Base-by-base conservation (phyloP, 1,140 invertebrate genomes). In the Wasmannia auropunctata region DNA sequence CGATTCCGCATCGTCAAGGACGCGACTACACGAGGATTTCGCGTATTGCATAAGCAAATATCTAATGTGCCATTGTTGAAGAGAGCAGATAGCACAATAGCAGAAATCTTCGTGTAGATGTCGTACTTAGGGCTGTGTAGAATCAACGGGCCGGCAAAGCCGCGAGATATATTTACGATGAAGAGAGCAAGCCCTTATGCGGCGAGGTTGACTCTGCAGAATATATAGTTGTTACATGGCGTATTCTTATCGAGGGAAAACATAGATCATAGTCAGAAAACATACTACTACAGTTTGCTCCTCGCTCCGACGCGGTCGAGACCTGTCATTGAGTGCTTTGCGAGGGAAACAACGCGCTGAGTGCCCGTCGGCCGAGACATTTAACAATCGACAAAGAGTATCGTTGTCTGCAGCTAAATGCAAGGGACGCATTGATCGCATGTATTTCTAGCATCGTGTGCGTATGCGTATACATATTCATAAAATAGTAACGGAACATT, bases 161-260 rank as follows among this genome's bases (percentile, higher is more conserved):
- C 43, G 10, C 22, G 19, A 14, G 7, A 37, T 46, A 83, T 72
- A 83, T 58, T 83, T 83, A 58, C 5, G 51, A 74, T 14, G 67
- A 60, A 74, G 79, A 46, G 46, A 83, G 37, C 37, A 25, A 83
- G 51, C 22, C 51, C 65, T 72, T 74, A 43, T 16, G 51, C 67
- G 7, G 79, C 65, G 10, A 67, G 22, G 31, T 80, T 70, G 77
- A 56, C 65, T 43, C 72, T 58, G 49, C 65, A 56, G 49, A 81
- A 56, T 72, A 51, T n/a, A 43, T 28, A 46, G 22, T 28, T 22
- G 22, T 58, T 60, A 43, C 19, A 11, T 31, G 10, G 5, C 7
- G 28, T 56, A 58, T 34, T 74, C 51, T 56, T 34, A 19, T 83
- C 37, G 14, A 31, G 37, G 49, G 28, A 70, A 58, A 81, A 37